These are phyloP conservation scores for Mastomys natalensis DNA, from an alignment of 2,113 vertebrate species.

Conservation along the genomic window DNA sequence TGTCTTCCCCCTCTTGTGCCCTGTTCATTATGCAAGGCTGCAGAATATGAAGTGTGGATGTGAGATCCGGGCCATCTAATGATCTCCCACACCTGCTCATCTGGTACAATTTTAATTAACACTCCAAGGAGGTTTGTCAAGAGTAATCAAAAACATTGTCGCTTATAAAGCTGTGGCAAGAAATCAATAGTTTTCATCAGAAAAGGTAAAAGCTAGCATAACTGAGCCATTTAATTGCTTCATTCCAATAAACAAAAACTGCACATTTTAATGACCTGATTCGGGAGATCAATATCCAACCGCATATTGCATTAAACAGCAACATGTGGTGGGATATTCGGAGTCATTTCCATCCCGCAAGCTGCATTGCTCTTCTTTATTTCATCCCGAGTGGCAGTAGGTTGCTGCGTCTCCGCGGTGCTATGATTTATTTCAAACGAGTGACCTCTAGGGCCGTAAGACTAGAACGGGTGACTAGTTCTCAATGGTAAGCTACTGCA, in stretches of 20 bases:
- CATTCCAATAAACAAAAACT: slow-evolving; percentile 93
- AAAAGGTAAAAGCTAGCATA: slow-evolving; percentile 92
- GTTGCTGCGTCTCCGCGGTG: slow-evolving; percentile 89
- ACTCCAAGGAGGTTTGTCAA: slow-evolving; percentile 95
- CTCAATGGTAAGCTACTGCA: slow-evolving; percentile 99
- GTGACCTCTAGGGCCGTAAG: slow-evolving; percentile 99
- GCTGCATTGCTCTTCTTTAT: slow-evolving; percentile 90
- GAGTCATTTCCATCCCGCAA: slow-evolving; percentile 88
- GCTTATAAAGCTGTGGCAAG: slow-evolving; percentile 93
- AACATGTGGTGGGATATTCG: slow-evolving; percentile 89
- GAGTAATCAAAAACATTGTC: slow-evolving; percentile 97
- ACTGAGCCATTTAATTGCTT: slow-evolving; percentile 93
- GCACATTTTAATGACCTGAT: slow-evolving; percentile 92
- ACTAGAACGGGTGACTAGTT: slow-evolving; percentile 99
- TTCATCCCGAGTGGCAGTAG: slow-evolving; percentile 90
- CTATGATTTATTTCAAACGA: slow-evolving; percentile 96
- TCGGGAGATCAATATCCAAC: slow-evolving; percentile 89
- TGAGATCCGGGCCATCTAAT: slow-evolving; percentile 89
- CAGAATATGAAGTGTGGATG: slow-evolving; percentile 87
- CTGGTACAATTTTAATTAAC: slow-evolving; percentile 97
- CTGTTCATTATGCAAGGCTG: slow-evolving; percentile 93
- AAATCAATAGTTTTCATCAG: slow-evolving; percentile 95
- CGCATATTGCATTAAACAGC: slow-evolving; percentile 87
- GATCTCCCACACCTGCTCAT: slow-evolving; percentile 95
- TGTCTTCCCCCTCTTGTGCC: slow-evolving; percentile 90